Evolutionary conservation across 2,888 invertebrate genomes (phyloP).

Genomic region (Trachelus tabidus): DNA sequence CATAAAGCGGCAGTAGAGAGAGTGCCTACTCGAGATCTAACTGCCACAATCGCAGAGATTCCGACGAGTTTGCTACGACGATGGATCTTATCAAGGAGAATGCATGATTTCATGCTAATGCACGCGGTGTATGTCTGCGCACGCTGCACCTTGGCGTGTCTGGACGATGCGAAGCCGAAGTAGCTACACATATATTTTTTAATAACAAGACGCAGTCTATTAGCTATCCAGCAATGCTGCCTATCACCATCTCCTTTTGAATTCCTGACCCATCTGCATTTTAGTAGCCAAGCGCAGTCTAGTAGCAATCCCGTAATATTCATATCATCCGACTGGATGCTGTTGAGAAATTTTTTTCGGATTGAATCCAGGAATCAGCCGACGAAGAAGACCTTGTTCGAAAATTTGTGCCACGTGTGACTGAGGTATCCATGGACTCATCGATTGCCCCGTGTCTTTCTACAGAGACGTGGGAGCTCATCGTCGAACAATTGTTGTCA

Average conservation of each 20-base stretch:
- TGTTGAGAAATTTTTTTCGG: background rate
- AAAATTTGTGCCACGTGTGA: background rate
- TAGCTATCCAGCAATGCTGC: background rate
- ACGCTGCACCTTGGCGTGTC: background rate
- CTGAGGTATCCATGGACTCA: background rate
- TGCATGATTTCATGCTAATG: constrained; percentile 41
- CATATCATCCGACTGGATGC: background rate
- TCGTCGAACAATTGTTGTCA: background rate
- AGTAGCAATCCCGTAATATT: background rate
- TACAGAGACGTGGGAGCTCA: background rate
- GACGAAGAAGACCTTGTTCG: background rate
- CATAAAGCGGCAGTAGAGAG: constrained; percentile 3
- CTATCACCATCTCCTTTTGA: background rate
- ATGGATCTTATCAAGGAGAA: constrained; percentile 49
- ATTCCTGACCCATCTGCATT: background rate
- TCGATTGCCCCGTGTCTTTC: background rate
- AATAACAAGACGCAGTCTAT: background rate
- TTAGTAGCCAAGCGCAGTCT: background rate
- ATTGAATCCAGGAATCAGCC: background rate
- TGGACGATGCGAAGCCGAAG: background rate
- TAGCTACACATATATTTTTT: background rate
- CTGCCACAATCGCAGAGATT: constrained; percentile 35
- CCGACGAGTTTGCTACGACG: constrained; percentile 23
- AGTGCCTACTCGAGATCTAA: constrained; percentile 6
- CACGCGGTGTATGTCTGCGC: background rate